Conservation (phyloP, 2,113 vertebrate species). For the Rhinogobius similis region DNA sequence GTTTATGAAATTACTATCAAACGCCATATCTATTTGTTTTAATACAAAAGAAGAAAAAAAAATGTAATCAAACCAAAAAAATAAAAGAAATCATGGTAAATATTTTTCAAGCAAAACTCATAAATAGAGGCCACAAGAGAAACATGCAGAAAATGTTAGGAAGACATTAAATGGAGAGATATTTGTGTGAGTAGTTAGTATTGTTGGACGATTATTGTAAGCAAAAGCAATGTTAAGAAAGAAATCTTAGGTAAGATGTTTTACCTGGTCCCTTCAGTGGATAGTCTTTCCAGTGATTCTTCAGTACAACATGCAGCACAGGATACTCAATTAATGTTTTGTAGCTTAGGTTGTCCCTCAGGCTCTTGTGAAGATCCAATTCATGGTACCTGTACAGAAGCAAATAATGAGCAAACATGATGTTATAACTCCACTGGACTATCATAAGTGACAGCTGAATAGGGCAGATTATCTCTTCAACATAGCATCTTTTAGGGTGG, state of each 20-base stretch:
- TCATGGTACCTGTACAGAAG: constrained; percentile 82
- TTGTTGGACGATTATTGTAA: background rate
- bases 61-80: no score
- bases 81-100: no score
- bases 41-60: no score
- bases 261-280: constrained; percentile 80
- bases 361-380: constrained; percentile 82
- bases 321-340: constrained; percentile 93
- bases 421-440: background rate
- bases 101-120: no score
- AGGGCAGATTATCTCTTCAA: background rate
- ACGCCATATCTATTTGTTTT: no score
- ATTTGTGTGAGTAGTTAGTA: background rate
- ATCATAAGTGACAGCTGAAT: background rate
- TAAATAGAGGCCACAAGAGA: background rate
- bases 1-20: no score
- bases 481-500: background rate
- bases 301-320: constrained; percentile 83
- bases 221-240: background rate
- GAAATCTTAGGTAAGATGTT: background rate
- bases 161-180: background rate
- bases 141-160: background rate
- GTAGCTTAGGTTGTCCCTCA: constrained; percentile 86
- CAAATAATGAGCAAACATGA: constrained; percentile 28
- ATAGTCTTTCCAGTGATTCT: constrained; percentile 77